Percentiles rank a stretch among this genome's conserved stretches.
phyloP scores from a whole-genome alignment of 2,888 invertebrate species.

The Cheilosia vernalis region DNA sequence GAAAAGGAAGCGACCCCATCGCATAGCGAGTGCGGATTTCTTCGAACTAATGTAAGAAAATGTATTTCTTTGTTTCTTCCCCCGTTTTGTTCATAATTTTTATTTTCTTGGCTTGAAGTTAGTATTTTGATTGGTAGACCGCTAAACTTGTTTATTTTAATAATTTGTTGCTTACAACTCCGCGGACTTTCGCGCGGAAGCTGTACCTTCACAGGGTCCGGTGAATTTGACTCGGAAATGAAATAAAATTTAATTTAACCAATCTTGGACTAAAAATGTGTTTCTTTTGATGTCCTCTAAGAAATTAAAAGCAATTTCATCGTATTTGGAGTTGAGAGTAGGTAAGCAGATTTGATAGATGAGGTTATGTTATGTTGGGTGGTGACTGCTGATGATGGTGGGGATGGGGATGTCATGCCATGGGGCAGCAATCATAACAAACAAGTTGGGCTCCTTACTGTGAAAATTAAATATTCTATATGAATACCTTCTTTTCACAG shows the following conservation, averaged over 20 bases:
- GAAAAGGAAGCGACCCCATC: conserved; percentile 18
- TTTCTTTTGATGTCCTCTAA: not conserved
- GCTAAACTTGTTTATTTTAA: conserved; percentile 43
- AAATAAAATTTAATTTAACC: conserved; percentile 64
- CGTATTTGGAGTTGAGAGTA: not conserved
- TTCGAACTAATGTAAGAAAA: conserved; percentile 52
- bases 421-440: too few species aligned
- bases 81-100: conserved; percentile 18
- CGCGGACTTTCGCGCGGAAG: conserved; percentile 15
- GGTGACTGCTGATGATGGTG: too few species aligned
- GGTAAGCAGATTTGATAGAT: not conserved
- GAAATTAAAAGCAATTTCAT: not conserved
- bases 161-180: conserved; percentile 35
- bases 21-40: conserved; percentile 47
- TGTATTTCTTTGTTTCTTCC: conserved; percentile 26
- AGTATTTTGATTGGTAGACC: conserved; percentile 16
- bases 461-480: too few species aligned
- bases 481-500: too few species aligned
- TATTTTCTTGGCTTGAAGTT: conserved; percentile 38
- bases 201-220: conserved; percentile 31
- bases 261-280: conserved; percentile 23
- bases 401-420: too few species aligned
- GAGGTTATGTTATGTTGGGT: too few species aligned
- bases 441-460: too few species aligned
- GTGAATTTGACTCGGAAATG: conserved; percentile 39